These are phyloP conservation scores for Ylistrum balloti DNA, from an alignment of 1,140 invertebrate species.

Conservation along the genomic window DNA sequence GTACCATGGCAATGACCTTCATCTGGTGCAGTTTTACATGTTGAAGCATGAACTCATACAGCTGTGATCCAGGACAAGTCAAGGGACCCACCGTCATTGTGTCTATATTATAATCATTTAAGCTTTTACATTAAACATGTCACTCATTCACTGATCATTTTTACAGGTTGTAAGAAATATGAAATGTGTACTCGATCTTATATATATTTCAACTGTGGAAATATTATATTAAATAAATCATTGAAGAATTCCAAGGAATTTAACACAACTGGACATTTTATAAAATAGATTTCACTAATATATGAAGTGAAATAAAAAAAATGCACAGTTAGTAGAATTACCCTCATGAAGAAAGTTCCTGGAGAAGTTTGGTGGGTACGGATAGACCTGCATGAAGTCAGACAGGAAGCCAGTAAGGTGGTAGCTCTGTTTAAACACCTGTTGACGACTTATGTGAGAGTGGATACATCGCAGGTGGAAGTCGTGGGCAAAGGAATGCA, in stretches of 20 bases:
- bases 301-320: too few relatives aligned
- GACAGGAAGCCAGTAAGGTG: constrained; percentile 90
- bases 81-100: constrained; percentile 85
- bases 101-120: constrained; percentile 81
- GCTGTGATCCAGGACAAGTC: constrained; percentile 86
- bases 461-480: constrained; percentile 91
- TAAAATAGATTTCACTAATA: too few relatives aligned
- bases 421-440: constrained; percentile 87
- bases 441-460: constrained; percentile 87
- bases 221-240: too few relatives aligned
- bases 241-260: too few relatives aligned
- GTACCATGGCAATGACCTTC: constrained; percentile 88
- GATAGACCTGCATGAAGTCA: constrained; percentile 93
- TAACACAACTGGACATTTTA: too few relatives aligned
- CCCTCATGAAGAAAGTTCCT: constrained; percentile 90
- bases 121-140: too few relatives aligned
- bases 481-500: constrained; percentile 95
- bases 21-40: constrained; percentile 89
- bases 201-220: too few relatives aligned
- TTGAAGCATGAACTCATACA: constrained; percentile 89
- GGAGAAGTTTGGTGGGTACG: constrained; percentile 91
- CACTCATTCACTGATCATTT: too few relatives aligned
- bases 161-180: too few relatives aligned
- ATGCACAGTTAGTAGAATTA: constrained; percentile 80
- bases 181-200: too few relatives aligned